Conservation (phyloP, 2,888 invertebrate species). For the Antitype chi region DNA sequence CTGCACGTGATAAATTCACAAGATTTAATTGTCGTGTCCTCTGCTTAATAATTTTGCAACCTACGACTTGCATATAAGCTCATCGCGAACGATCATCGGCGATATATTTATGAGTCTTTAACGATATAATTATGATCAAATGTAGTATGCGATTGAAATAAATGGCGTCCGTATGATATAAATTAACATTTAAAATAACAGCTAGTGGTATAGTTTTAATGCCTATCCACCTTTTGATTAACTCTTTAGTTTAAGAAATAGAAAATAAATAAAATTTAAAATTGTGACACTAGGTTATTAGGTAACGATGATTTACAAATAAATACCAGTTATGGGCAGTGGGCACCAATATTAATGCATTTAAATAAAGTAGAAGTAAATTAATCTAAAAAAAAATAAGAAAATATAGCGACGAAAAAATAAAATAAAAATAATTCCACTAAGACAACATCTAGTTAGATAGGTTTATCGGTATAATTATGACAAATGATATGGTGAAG, state of each 20-base stretch:
- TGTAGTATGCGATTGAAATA: conserved; percentile 49
- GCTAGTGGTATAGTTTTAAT: conserved; percentile 19
- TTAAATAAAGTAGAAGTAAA: not conserved
- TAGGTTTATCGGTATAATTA: not conserved
- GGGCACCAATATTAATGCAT: not conserved
- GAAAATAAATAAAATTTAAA: not conserved
- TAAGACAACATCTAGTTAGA: conserved; percentile 25
- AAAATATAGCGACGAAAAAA: not conserved
- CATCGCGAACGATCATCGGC: conserved; percentile 69
- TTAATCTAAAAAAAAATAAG: not conserved
- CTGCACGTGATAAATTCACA: conserved; percentile 75
- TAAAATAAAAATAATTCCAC: conserved; percentile 29
- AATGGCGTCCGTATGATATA: conserved; percentile 37
- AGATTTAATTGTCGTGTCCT: conserved; percentile 74
- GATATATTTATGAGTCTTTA: conserved; percentile 69
- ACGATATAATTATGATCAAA: conserved; percentile 63
- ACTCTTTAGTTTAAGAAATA: not conserved
- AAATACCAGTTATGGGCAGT: not conserved
- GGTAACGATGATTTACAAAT: not conserved
- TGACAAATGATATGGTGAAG: not conserved
- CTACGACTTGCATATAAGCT: conserved; percentile 71
- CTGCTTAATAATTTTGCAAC: conserved; percentile 76
- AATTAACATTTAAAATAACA: conserved; percentile 39
- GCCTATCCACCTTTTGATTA: conserved; percentile 3
- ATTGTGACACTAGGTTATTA: not conserved